phyloP scores from a whole-genome alignment of 2,888 invertebrate genomes.

The Athetis lepigone region DNA sequence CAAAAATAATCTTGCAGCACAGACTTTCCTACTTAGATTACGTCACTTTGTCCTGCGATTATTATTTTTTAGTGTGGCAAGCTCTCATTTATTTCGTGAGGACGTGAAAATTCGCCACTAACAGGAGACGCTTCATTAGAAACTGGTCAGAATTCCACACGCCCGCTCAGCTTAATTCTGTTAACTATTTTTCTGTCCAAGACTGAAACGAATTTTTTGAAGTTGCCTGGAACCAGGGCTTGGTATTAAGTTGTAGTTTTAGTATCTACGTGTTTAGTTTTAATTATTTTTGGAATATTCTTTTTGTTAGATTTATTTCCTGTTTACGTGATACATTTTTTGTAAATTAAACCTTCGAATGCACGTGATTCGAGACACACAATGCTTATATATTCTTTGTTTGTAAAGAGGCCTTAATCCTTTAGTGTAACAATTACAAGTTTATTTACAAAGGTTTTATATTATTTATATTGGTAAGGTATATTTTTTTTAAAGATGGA shows the following conservation, averaged over 20 bases:
- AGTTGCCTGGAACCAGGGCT: slow-evolving; percentile 43
- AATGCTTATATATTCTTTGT: no score
- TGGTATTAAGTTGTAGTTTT: slow-evolving; percentile 33
- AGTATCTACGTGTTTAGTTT: slow-evolving; percentile 1
- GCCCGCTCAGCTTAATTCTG: slow-evolving; percentile 80
- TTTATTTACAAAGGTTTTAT: no score
- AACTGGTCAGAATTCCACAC: slow-evolving; percentile 75
- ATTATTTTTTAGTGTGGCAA: slow-evolving; percentile 66
- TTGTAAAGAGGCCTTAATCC: no score
- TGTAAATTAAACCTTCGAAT: neutral
- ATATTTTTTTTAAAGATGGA: no score
- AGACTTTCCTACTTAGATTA: slow-evolving; percentile 56
- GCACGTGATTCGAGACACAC: no score
- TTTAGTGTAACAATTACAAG: no score
- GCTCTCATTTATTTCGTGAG: slow-evolving; percentile 68
- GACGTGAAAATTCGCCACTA: slow-evolving; percentile 59
- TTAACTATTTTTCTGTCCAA: slow-evolving; percentile 85
- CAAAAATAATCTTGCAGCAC: slow-evolving; percentile 30
- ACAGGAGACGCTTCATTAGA: slow-evolving; percentile 77
- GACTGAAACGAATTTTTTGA: slow-evolving; percentile 70
- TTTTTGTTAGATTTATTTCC: neutral
- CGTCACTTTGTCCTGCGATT: slow-evolving; percentile 53
- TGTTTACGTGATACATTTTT: neutral
- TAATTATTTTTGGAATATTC: neutral
- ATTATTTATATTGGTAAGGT: no score